These are phyloP conservation scores for Lagenorhynchus albirostris DNA, from an alignment of 2,113 vertebrate species.

Conservation along the genomic window DNA sequence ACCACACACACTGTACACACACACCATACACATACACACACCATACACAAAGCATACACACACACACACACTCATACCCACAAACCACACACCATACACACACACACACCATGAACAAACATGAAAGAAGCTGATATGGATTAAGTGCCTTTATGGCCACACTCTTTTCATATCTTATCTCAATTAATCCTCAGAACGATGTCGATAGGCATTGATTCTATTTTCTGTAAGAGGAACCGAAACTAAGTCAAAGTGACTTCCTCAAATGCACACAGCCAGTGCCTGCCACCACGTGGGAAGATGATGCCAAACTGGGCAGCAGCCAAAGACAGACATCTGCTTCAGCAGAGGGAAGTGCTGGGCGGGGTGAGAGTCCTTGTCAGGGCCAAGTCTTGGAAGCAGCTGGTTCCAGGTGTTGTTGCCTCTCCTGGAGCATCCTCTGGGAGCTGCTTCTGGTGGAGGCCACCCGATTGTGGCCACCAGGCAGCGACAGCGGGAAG, in stretches of 20 bases:
- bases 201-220: background rate
- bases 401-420: slow-evolving; percentile 16
- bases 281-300: background rate
- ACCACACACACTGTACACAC: background rate
- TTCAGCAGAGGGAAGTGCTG: background rate
- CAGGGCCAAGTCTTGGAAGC: background rate
- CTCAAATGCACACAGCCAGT: fast-evolving
- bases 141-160: fast-evolving
- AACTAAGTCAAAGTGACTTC: background rate
- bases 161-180: too few species aligned
- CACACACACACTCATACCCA: background rate
- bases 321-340: slow-evolving; percentile 4
- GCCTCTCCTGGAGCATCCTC: background rate
- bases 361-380: fast-evolving
- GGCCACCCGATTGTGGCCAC: background rate
- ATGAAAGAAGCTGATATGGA: fast-evolving
- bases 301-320: background rate
- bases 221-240: background rate
- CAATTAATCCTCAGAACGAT: fast-evolving
- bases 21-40: background rate
- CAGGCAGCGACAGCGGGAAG: fast-evolving
- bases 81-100: background rate
- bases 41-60: background rate
- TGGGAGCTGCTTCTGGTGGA: background rate
- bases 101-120: fast-evolving